Base-by-base conservation (phyloP, 30 jellyfish, hydroid and myxozoan genomes). In the Rhopilema esculentum region DNA sequence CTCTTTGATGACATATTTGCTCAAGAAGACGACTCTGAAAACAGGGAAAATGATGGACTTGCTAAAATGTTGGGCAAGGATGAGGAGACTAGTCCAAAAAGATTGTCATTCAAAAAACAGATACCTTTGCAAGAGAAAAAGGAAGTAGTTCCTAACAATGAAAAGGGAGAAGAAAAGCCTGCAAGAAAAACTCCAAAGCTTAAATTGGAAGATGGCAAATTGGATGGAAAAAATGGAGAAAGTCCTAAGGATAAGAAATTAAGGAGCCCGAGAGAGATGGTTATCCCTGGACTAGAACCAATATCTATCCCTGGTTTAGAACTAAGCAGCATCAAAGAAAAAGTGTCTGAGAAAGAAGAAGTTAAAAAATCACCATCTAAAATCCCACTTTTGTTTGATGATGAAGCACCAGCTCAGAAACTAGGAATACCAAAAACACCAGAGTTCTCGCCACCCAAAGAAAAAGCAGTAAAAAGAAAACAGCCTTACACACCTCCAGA, bases 1-100 rank as follows among this genome's bases (percentile, higher is more conserved):
- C 86, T 89, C 27, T 89, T 89, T 89, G 97, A 89, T 77, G 97
- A 89, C 77, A 89, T 89, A 33, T 89, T 89, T 76, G 66, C 72
- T n/a, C 57, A 90, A 82, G 95, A 82, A 68, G 97, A 90, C 57
- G 57, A 40, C 12, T 16, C 23, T 48, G 84, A 75, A 72, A 77
- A 70, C 28, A 84, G 32, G 20, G 74, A 72, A 4, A 72, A 67
- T 63, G 78, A 79, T 84, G 96, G 85, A 8, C 49, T 89, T 26
- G 97, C 97, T 73, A 64, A 71, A 28, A 68, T 89, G 83, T 69
- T 80, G 27, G 91, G 62, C n/a, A 65, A 74, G 26, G 82, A 28
- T 75, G 89, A 75, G 0, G 87, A 67, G 48, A 87, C 95, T 9
- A 77, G 90, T 32, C 90, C 90, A 22, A 87, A 87, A 40, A 21